A percentile compares a stretch with the other conserved stretches of the same genome.
Evolutionary conservation across 2,797 vertebrate genomes (phyloP).

Genomic region (Eleutherodactylus coqui): DNA sequence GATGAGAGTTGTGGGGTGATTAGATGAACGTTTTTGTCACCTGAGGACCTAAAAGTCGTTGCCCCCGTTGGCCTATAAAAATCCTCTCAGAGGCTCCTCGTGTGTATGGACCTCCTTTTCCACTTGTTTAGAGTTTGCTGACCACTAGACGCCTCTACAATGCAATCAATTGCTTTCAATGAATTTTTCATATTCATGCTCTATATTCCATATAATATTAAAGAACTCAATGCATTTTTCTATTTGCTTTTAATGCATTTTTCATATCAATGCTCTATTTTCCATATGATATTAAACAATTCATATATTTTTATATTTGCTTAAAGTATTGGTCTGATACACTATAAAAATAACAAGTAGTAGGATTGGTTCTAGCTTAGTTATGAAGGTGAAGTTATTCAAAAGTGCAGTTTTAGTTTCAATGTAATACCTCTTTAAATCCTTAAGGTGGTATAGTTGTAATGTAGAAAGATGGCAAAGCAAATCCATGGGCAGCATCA

Average conservation of each 20-base stretch:
- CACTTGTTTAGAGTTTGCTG: too few species aligned
- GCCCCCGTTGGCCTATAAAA: too few species aligned
- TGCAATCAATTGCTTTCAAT: too few species aligned
- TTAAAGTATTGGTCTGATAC: neutral
- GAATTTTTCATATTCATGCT: too few species aligned
- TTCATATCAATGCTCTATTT: neutral
- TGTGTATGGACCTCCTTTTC: too few species aligned
- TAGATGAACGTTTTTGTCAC: too few species aligned
- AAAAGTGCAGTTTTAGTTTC: neutral
- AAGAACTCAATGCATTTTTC: slow-evolving; percentile 42
- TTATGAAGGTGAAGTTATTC: neutral
- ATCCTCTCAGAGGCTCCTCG: too few species aligned
- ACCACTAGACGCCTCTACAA: too few species aligned
- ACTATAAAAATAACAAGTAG: neutral
- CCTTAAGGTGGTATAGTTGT: neutral
- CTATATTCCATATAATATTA: too few species aligned
- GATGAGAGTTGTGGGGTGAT: too few species aligned
- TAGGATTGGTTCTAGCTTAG: neutral
- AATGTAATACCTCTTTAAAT: neutral
- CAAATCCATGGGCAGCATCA: neutral
- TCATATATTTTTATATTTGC: neutral
- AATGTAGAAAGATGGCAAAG: neutral
- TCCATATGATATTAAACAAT: neutral
- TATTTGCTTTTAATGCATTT: neutral
- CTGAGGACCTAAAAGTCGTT: too few species aligned